These are phyloP conservation scores for Pseudomyrmex flavicornis DNA, from an alignment of 1,140 invertebrate genomes.

Conservation along the genomic window DNA sequence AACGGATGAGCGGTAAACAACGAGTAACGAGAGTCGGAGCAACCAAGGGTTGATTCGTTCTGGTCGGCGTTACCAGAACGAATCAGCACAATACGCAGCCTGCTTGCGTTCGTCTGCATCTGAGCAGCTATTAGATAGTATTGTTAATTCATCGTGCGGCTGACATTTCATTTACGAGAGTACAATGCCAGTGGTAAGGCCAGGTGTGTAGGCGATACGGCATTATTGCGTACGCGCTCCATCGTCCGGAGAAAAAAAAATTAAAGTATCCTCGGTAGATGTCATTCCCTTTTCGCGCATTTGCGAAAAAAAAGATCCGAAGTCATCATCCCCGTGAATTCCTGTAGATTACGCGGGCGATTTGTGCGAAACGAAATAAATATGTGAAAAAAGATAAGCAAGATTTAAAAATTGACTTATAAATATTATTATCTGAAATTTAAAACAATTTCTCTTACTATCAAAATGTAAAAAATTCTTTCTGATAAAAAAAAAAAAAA, in stretches of 20 bases:
- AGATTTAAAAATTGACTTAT: too few relatives aligned
- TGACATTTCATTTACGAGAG: constrained; percentile 81
- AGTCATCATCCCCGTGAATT: neutral
- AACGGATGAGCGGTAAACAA: constrained; percentile 68
- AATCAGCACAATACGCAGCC: constrained; percentile 72
- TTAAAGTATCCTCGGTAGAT: constrained; percentile 11
- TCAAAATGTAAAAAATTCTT: too few relatives aligned
- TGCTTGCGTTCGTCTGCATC: constrained; percentile 70
- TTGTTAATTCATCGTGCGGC: constrained; percentile 82
- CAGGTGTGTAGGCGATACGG: constrained; percentile 22
- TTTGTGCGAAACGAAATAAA: too few relatives aligned
- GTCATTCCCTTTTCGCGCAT: neutral
- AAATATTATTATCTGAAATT: too few relatives aligned
- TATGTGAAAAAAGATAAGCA: too few relatives aligned
- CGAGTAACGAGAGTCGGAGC: constrained; percentile 6
- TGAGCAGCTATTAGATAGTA: constrained; percentile 81
- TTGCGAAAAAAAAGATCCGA: neutral
- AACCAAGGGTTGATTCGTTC: too few relatives aligned
- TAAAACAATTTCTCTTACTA: too few relatives aligned
- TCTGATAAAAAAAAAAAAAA: too few relatives aligned
- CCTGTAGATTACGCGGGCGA: neutral
- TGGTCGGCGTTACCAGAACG: constrained; percentile 49
- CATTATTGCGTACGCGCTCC: constrained; percentile 35
- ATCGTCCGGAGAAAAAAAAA: constrained; percentile 15
- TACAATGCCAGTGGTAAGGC: constrained; percentile 69